Base-by-base conservation (phyloP, 2,797 vertebrate species). In the Ctenochaetus hawaiiensis region DNA sequence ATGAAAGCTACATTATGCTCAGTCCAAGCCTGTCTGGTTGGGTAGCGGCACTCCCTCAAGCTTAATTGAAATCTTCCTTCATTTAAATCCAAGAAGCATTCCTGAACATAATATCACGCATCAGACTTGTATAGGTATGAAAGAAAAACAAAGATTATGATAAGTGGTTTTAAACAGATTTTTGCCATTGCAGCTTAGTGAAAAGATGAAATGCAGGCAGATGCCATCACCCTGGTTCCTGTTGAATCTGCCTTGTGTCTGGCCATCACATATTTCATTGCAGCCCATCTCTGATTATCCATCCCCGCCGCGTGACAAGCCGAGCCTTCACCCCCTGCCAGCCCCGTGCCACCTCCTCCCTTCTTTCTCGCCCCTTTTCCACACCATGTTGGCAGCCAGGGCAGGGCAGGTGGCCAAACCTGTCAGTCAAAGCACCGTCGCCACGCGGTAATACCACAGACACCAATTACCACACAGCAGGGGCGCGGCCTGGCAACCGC, bases 351-450 rank as follows among this genome's bases (percentile, higher is more conserved):
- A 86, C 75, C 71, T 65, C 81, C 82, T 73, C 85, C 63, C 48
- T 47, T 75, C 86, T 75, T 68, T 74, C 59, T 78, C 77, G 45
- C 83, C 86, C 81, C 67, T 72, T 14, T 78, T 89, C 87, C 84
- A 82, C 84, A 75, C 86, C 72, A 81, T 80, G 88, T 90, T 93
- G 91, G 91, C 88, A 93, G 91, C 75, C 64, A 71, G 91, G 92
- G 89, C 88, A 94, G 92, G 94, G 95, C 94, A 95, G 95, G 94
- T 95, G 95, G 94, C 95, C 95, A 96, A 93, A 93, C 89, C 93
- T 93, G 94, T 94, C 95, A 91, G 85, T 96, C 95, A 96, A 88
- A 86, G 82, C 81, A 66, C 81, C 79, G 79, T 89, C 88, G 92
- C 91, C 93, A 91, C 89, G 85, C 84, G 90, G 93, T 92, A 92